phyloP scores from a whole-genome alignment of 1,140 invertebrate genomes.

The silkworm (Bombyx mori) region DNA sequence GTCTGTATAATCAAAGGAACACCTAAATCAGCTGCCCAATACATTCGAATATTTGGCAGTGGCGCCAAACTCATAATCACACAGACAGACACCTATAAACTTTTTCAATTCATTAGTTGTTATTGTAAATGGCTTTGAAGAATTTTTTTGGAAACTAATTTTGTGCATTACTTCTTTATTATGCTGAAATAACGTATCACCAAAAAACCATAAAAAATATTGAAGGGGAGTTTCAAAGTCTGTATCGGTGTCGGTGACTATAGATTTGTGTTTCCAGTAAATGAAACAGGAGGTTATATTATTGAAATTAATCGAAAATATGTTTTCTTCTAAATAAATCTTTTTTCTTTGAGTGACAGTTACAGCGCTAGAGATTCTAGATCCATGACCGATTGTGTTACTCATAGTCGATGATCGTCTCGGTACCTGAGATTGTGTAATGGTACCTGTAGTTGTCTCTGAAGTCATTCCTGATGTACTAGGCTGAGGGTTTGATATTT shows the following conservation, averaged over 20 bases:
- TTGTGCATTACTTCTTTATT: conserved; percentile 13
- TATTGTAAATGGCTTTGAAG: conserved; percentile 8
- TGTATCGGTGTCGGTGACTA: conserved; percentile 1
- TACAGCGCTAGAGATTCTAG: too few species aligned
- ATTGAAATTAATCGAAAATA: conserved; percentile 10
- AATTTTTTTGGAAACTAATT: conserved; percentile 2
- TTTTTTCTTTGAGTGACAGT: conserved; percentile 7
- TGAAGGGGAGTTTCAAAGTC: conserved; percentile 9
- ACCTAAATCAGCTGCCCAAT: too few species aligned
- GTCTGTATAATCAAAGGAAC: too few species aligned
- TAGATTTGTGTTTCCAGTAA: conserved; percentile 10
- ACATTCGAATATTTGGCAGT: too few species aligned
- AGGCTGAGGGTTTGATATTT: too few species aligned
- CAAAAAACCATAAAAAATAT: conserved; percentile 20
- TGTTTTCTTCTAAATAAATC: conserved; percentile 24
- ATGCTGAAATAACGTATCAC: conserved; percentile 14
- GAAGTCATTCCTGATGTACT: conserved; percentile 11
- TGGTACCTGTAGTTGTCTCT: conserved; percentile 8
- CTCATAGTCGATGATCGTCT: conserved; percentile 9
- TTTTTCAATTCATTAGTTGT: conserved; percentile 8
- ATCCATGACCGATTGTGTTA: background rate
- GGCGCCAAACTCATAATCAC: too few species aligned
- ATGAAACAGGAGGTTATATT: conserved; percentile 5
- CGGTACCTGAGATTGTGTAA: conserved; percentile 9
- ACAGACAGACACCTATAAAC: background rate